A percentile compares a stretch with the other conserved stretches of the same genome.
These are phyloP conservation scores for Apolygus lucorum DNA, from an alignment of 1,140 invertebrate genomes.

Conservation along the genomic window DNA sequence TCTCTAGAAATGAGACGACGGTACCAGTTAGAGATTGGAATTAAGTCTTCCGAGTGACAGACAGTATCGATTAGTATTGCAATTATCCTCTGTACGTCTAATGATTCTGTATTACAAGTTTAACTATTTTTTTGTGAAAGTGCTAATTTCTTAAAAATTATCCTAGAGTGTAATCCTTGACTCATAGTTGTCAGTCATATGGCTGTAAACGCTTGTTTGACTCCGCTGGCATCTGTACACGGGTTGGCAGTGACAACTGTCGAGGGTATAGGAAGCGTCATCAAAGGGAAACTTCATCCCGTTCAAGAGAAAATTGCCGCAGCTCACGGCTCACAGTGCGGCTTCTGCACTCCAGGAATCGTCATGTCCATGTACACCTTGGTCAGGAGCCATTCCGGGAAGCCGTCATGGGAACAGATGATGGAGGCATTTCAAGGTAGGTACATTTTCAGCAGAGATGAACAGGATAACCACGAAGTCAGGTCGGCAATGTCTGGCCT, in stretches of 20 bases:
- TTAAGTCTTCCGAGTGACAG: too few species aligned
- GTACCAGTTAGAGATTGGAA: too few species aligned
- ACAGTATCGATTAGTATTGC: too few species aligned
- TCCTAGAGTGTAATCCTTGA: too few species aligned
- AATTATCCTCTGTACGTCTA: too few species aligned
- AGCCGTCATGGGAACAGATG: conserved; percentile 60
- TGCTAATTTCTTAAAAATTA: too few species aligned
- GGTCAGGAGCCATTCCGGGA: conserved; percentile 50
- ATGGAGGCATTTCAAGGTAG: conserved; percentile 73
- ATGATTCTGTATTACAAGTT: too few species aligned
- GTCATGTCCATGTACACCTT: conserved; percentile 92
- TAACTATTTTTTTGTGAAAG: too few species aligned
- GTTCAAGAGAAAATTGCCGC: conserved; percentile 79
- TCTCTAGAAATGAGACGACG: too few species aligned
- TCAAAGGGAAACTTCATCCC: conserved; percentile 59
- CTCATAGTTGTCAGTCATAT: conserved; percentile 79
- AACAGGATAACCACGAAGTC: too few species aligned
- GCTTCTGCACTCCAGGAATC: conserved; percentile 87
- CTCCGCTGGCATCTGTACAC: conserved; percentile 72
- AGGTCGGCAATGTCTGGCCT: too few species aligned
- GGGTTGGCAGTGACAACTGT: conserved; percentile 80
- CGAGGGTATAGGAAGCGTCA: conserved; percentile 70
- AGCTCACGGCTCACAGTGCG: conserved; percentile 82
- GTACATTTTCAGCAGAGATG: too few species aligned
- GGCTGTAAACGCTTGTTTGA: conserved; percentile 81